Base-by-base conservation (phyloP, 2,888 invertebrate species). In the Eustalomyia histrio region DNA sequence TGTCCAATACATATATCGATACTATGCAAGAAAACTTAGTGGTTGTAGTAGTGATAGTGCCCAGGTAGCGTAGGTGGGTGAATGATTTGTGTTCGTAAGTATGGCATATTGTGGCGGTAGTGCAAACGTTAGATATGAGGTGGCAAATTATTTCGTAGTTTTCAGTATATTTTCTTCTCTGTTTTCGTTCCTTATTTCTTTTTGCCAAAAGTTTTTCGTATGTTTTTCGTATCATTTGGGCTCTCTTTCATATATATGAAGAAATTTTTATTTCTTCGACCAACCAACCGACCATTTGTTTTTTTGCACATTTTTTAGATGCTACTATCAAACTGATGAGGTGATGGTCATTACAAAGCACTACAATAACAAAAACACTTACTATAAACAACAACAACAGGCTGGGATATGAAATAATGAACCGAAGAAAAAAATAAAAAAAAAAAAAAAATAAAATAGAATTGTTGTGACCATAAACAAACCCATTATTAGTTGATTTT, bases 311-410 rank as follows among this genome's bases (percentile, higher is more conserved):
- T 47, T 39, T 55, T 29, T 33, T 61, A 17, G 24, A 50, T 52
- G 24, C 58, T 67, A 43, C 71, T 50, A 60, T 64, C 43, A 69
- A 64, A 68, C 39, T 65, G 76, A 72, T 78, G 72, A 76, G 72
- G 57, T 79, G 82, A 82, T 82, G 82, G 80, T 68, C 82, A 83
- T 79, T 76, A 69, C 71, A 79, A 80, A 79, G 75, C 67, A 16
- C 14, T 58, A 12, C 79, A 69, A 24, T 16, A 39, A 18, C 58
- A 58, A 63, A 39, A 55, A 17, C 63, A 29, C 29, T 29, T 29
- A 29, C 29, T 29, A 29, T 29, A 1, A 68, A 67, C 55, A 53
- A 35, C 33, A 73, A 24, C 33, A 61, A 75, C 53, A 55, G 33
- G 53, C 53, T 61, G 24, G 0, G 2, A 16, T 33, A 16, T n/a